Base-by-base conservation (phyloP, 2,797 vertebrate genomes). In the Megaceryle alcyon region DNA sequence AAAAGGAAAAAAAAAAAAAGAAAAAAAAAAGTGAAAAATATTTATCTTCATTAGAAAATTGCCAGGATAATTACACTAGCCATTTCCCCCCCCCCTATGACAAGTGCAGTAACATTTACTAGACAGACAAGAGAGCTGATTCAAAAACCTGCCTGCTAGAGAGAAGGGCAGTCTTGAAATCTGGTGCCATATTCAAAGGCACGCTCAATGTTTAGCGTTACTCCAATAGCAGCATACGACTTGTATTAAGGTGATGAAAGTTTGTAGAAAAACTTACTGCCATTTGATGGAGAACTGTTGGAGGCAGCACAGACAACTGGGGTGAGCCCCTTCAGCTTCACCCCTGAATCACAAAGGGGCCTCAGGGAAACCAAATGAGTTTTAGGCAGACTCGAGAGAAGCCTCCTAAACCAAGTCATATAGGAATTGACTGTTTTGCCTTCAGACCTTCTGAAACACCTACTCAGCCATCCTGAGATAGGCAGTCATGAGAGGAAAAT, bases 21-120 rank as follows among this genome's bases (percentile, higher is more conserved):
- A 25, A 49, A 7, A 86, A 90, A 92, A 65, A 4, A 8, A 23
- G 13, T 51, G 41, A 64, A 84, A 89, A 70, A 65, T 20, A 43
- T 39, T 48, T 41, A 86, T 44, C 44, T 72, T 82, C 18, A 56
- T 41, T 25, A 63, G n/a, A 82, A 70, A 85, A 70, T 14, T 77
- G 17, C 31, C 57, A 33, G 20, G 14, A 51, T 64, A 86, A 90
- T 61, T 35, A 65, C 14, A 37, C 6, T 3, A 57, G 33, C 14
- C 6, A 39, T 46, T 33, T n/a, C 12, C 2, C 41, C 41, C 41
- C 6, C 41, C 2, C 1, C 29, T 6, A 2, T 7, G 11, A 70
- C 37, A 84, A 66, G 16, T 56, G 28, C 35, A 75, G 35, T 33
- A 71, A 44, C 15, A 26, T 64, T 80, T 80, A 77, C 28, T 35